Evolutionary conservation across 2,888 invertebrate species (phyloP), one percentile per base, ranked within the genome.

Genomic region (Saturnia pavonia): DNA sequence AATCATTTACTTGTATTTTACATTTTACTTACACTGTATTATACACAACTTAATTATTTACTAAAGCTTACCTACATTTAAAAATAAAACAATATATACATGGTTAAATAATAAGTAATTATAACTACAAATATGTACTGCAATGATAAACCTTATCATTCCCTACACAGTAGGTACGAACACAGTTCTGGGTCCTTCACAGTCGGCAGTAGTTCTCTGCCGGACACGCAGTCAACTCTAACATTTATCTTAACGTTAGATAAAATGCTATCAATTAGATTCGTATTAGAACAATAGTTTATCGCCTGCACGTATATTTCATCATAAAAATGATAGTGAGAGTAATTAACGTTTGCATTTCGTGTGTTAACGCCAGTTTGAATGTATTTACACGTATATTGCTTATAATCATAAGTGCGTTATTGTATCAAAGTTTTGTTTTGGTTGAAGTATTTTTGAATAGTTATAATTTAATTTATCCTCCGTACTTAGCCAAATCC

Each of bases 361-460:
- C 84, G 48, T 89, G 86, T 78, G 84, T 91, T 48, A 88, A 91
- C 72, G 80, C 76, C 1, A 77, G 85, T 42, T 76, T 88, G 1
- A 88, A 89, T 72, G 75, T 88, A 51, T 78, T 86, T 4, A 91
- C 91, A 0, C 82, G 92, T 12, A 76, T 87, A 0, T 75, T 91
- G 22, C 78, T 93, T 70, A 85, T 93, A 71, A 73, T 92, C 72
- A 69, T 92, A 12, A 90, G 88, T 80, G 88, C 90, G 1, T 82
- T 82, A 71, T 82, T 94, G 43, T 94, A 92, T 60, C 91, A 94
- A 71, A 78, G 81, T 34, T 93, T 94, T 76, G 87, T 93, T 72
- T 76, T 92, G 12, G 86, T 83, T 11, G 93, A 94, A 85, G 85
- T 93, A 77, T 86, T 92, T 69, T 72, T 92, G 19, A 91, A 93